These are phyloP conservation scores for Boulengeromyrus knoepffleri DNA, from an alignment of 2,113 vertebrate genomes.

Conservation along the genomic window DNA sequence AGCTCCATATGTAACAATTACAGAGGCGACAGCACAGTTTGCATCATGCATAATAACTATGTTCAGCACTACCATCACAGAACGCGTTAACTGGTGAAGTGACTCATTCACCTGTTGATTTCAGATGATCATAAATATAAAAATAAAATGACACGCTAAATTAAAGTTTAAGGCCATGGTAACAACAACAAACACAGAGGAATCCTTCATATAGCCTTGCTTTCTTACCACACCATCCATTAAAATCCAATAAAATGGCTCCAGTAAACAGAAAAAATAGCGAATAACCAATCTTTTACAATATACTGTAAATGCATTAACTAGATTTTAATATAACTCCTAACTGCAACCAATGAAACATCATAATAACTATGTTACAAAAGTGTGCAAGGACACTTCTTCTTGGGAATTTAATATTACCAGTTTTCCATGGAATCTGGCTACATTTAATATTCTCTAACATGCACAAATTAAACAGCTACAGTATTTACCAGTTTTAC, in stretches of 20 bases:
- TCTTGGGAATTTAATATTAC: background rate
- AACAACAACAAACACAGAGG: background rate
- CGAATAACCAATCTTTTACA: background rate
- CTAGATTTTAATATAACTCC: background rate
- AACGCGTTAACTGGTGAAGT: background rate
- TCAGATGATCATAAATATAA: background rate
- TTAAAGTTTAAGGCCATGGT: background rate
- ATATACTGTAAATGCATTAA: background rate
- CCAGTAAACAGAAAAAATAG: background rate
- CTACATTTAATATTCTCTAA: background rate
- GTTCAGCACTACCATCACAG: background rate
- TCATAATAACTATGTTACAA: background rate
- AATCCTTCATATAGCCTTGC: background rate
- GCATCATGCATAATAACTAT: background rate
- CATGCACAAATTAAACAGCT: background rate
- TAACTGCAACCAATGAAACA: background rate
- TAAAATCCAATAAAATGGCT: background rate
- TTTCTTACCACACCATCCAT: background rate
- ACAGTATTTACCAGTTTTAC: background rate
- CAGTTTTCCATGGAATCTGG: background rate
- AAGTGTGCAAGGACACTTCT: background rate
- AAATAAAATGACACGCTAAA: background rate
- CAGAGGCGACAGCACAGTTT: background rate
- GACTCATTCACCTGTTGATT: background rate
- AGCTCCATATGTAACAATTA: background rate